phyloP scores from a whole-genome alignment of 2,797 vertebrate genomes.

The Agapornis canus region DNA sequence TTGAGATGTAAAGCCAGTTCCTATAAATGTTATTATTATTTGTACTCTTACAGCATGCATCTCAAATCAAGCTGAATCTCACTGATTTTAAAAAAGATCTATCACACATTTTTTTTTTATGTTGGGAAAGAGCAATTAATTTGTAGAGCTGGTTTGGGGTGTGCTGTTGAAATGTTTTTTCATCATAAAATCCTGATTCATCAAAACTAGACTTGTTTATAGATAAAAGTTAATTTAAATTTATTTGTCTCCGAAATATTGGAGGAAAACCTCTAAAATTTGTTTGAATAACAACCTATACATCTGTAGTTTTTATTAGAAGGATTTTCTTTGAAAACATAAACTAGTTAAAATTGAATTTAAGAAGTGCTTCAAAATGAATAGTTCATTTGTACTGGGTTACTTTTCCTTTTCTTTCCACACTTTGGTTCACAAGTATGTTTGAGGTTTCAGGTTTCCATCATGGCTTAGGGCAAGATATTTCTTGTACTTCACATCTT shows the following conservation, averaged over 20 bases:
- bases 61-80: slow-evolving; percentile 40
- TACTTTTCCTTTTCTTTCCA: background rate
- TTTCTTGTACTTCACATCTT: background rate
- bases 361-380: background rate
- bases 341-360: background rate
- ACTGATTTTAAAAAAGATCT: slow-evolving; percentile 39
- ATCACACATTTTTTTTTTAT: background rate
- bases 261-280: background rate
- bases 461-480: background rate
- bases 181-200: slow-evolving; percentile 3
- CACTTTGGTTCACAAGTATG: background rate
- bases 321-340: background rate
- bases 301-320: background rate
- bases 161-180: slow-evolving; percentile 29
- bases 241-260: background rate
- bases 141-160: slow-evolving; percentile 12
- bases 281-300: background rate
- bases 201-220: background rate
- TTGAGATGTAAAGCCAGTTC: slow-evolving; percentile 12
- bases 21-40: slow-evolving; percentile 6
- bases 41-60: slow-evolving; percentile 6
- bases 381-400: background rate
- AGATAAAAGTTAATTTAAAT: slow-evolving; percentile 17
- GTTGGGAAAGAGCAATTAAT: slow-evolving; percentile 46
- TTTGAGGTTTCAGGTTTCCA: background rate